A percentile compares a stretch with the other conserved stretches of the same genome.
These are phyloP conservation scores for Gephyroberyx darwinii DNA, from an alignment of 2,797 vertebrate genomes.

Conservation along the genomic window DNA sequence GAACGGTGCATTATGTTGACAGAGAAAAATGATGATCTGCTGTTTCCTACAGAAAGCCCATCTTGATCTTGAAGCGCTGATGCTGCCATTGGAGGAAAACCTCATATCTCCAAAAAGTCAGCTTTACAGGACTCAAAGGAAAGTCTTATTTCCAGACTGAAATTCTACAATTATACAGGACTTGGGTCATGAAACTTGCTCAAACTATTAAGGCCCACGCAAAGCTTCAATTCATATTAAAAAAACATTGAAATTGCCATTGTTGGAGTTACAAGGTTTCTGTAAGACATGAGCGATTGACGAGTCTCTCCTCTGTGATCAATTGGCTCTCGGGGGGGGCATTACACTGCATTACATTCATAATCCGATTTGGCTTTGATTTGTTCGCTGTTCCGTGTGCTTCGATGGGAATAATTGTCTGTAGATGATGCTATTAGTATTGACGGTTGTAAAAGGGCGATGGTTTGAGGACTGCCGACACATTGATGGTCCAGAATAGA, in stretches of 20 bases:
- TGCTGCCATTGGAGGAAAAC: neutral
- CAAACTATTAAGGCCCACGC: constrained; percentile 13
- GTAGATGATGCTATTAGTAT: constrained; percentile 85
- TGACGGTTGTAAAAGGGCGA: constrained; percentile 82
- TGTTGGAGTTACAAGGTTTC: constrained; percentile 66
- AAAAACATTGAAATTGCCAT: constrained; percentile 52
- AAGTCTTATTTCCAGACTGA: neutral
- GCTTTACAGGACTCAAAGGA: constrained; percentile 1
- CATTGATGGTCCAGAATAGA: constrained; percentile 80
- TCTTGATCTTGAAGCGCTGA: constrained; percentile 24
- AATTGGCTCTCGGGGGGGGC: constrained; percentile 80
- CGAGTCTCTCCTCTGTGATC: constrained; percentile 81
- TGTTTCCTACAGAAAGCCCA: constrained; percentile 38
- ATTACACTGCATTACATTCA: constrained; percentile 83
- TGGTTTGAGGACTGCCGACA: constrained; percentile 80
- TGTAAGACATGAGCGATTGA: constrained; percentile 76
- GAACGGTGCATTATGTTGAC: constrained; percentile 42
- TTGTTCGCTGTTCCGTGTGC: constrained; percentile 82
- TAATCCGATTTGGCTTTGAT: constrained; percentile 86
- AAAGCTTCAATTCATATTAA: constrained; percentile 23
- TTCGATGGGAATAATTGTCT: constrained; percentile 84
- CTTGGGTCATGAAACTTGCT: neutral
- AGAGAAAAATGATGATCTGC: constrained; percentile 48
- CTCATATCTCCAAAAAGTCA: neutral
- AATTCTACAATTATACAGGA: neutral